Evolutionary conservation across 2,888 invertebrate genomes (phyloP).

Genomic region (Lochmaea crataegi): DNA sequence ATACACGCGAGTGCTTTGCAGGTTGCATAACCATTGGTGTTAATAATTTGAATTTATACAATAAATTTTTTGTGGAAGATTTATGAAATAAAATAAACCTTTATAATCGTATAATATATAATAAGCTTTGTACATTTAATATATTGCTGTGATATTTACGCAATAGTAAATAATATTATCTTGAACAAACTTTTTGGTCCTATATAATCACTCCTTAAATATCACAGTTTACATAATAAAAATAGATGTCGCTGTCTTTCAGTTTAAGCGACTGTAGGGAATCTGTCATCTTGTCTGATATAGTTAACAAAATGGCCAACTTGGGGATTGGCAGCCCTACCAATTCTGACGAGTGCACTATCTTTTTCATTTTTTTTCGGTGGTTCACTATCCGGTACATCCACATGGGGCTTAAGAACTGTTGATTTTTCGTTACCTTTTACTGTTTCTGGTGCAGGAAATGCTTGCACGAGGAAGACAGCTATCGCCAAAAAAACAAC

Average conservation of each 20-base stretch:
- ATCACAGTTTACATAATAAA: background rate
- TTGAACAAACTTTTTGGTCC: background rate
- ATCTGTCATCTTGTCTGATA: constrained; percentile 6
- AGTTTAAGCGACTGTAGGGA: constrained; percentile 11
- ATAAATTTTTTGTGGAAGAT: no score
- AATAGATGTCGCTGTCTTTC: background rate
- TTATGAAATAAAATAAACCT: no score
- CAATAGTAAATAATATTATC: no score
- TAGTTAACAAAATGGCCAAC: constrained; percentile 12
- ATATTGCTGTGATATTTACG: background rate
- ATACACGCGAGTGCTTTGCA: background rate
- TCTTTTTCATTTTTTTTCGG: background rate
- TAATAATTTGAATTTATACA: background rate
- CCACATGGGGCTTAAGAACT: background rate
- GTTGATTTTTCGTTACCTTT: constrained; percentile 1
- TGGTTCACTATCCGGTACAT: background rate
- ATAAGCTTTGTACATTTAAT: background rate
- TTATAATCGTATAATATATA: background rate
- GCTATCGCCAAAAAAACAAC: background rate
- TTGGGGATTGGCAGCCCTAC: constrained; percentile 8
- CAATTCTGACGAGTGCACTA: background rate
- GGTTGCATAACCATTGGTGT: background rate
- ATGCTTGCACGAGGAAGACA: background rate
- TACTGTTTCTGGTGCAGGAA: background rate
- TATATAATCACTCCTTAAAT: background rate